Base-by-base conservation (phyloP, 2,113 vertebrate genomes). In the Ceyx melanurus region DNA sequence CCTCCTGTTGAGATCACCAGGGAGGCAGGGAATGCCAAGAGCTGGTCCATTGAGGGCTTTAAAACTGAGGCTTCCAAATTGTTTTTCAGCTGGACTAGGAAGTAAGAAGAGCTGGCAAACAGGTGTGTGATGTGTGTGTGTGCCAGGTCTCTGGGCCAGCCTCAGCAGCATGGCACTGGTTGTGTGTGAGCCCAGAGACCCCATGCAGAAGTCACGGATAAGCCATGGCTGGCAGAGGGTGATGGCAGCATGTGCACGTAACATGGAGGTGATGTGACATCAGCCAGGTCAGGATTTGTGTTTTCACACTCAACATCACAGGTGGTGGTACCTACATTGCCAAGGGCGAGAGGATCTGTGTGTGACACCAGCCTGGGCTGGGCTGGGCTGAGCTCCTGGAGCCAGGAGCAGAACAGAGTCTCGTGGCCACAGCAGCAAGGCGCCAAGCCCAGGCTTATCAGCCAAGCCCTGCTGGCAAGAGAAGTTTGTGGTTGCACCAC, bases 21-120 rank as follows among this genome's bases (percentile, higher is more conserved):
- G 79, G 70, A 81, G n/a, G 28, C 13, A 8, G 4, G 3, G 54
- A 3, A 37, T 82, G 88, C 94, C 66, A 87, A 76, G 75, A 92
- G 75, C 92, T 82, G 67, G 37, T 84, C 92, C 87, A 8, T 14
- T 33, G 74, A 66, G 87, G 31, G 84, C 89, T 94, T 89, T 93
- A 68, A 92, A 91, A 90, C 2, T 0, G 46, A 82, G 78, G 88
- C 72, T 77, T 91, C 33, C 0, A 0, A 76, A 66, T 84, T 94
- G 86, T 80, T 94, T 84, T 77, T 64, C 40, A 83, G 81, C 84
- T 93, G 91, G 82, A 86, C n/a, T 43, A 42, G 62, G 82, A 62
- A 74, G 67, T 15, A 1, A 57, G 64, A 6, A 82, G 89, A 46
- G 66, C 86, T 94, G 92, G 86, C 83, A 28, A 12, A 86, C 79